Conservation (phyloP, 2,888 invertebrate species). For the Andrena flavipes region DNA sequence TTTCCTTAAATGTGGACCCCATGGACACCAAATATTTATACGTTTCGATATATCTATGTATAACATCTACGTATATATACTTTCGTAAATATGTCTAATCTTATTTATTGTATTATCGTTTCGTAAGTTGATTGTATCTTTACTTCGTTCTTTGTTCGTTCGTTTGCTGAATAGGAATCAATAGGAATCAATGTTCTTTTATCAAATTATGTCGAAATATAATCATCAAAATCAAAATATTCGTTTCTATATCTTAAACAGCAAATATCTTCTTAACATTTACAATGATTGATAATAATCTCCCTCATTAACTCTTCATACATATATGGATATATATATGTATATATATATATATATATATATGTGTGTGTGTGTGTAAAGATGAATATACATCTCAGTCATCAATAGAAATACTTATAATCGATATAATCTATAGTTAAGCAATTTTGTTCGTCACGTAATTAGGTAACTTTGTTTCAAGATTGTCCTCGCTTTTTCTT, state of each 20-base stretch:
- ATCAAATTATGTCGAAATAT: slow-evolving; percentile 9
- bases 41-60: slow-evolving; percentile 9
- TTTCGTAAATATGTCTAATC: slow-evolving; percentile 21
- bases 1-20: slow-evolving; percentile 39
- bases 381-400: slow-evolving; percentile 45
- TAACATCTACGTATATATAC: slow-evolving; percentile 36
- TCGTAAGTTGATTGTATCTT: slow-evolving; percentile 12
- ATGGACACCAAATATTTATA: slow-evolving; percentile 28
- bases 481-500: slow-evolving; percentile 59
- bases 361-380: slow-evolving; percentile 6
- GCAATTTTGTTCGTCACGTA: slow-evolving; percentile 21
- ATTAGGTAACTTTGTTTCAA: slow-evolving; percentile 53
- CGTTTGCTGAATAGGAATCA: not conserved
- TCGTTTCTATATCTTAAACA: slow-evolving; percentile 24
- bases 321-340: not conserved
- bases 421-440: slow-evolving; percentile 36
- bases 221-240: slow-evolving; percentile 15
- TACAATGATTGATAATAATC: slow-evolving; percentile 48
- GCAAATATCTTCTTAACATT: slow-evolving; percentile 39
- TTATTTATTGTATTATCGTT: slow-evolving; percentile 3
- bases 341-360: slow-evolving; percentile 7
- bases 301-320: slow-evolving; percentile 38
- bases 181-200: slow-evolving; percentile 8
- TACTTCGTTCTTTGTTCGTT: not conserved
- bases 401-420: slow-evolving; percentile 52